Percentiles rank a stretch among this genome's conserved stretches.
Evolutionary conservation across 2,797 vertebrate genomes (phyloP).

Genomic region (Bradypodion pumilum): DNA sequence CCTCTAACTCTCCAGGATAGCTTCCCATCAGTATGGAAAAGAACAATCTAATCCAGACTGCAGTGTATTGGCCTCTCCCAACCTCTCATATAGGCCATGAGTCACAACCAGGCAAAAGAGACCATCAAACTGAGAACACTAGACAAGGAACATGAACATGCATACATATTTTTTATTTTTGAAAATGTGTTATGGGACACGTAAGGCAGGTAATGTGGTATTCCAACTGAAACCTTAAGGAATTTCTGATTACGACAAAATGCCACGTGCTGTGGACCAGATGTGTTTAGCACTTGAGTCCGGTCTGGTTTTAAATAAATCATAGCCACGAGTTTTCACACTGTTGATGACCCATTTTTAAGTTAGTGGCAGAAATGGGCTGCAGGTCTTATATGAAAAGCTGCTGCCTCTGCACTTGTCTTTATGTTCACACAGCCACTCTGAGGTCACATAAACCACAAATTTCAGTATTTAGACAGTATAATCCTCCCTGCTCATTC

Average conservation of each 20-base stretch:
- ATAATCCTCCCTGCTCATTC: not conserved
- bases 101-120: too few relatives aligned
- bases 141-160: too few relatives aligned
- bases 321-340: not conserved
- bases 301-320: not conserved
- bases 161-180: too few relatives aligned
- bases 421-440: not conserved
- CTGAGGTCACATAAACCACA: too few relatives aligned
- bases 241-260: not conserved
- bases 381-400: not conserved
- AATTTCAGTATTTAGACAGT: not conserved
- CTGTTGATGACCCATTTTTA: not conserved
- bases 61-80: too few relatives aligned
- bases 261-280: not conserved
- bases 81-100: too few relatives aligned
- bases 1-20: too few relatives aligned
- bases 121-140: too few relatives aligned
- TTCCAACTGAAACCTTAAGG: not conserved
- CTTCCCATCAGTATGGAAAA: too few relatives aligned
- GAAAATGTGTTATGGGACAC: not conserved
- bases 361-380: too few relatives aligned
- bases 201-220: not conserved
- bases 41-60: too few relatives aligned
- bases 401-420: not conserved
- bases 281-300: too few relatives aligned